phyloP scores from a whole-genome alignment of 2,888 invertebrate genomes.

The Choristoneura rosaceana region DNA sequence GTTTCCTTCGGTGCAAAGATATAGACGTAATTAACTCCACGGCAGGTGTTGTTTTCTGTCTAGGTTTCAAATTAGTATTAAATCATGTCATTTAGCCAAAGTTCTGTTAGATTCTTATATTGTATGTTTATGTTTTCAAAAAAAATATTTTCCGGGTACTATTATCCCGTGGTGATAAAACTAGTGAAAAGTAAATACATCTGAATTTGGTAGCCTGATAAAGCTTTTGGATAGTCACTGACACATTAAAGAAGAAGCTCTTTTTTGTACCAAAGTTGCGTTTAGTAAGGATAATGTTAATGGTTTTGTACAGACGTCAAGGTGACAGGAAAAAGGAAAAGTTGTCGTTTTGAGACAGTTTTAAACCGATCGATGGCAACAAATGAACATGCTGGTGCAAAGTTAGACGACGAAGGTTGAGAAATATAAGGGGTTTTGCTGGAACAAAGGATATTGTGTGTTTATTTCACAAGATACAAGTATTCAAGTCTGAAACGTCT shows the following conservation, averaged over 20 bases:
- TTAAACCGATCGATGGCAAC: slow-evolving; percentile 70
- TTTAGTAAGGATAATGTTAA: slow-evolving; percentile 33
- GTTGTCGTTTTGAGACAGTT: slow-evolving; percentile 62
- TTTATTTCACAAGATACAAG: not conserved
- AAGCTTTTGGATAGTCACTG: too few relatives aligned
- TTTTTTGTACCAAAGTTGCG: slow-evolving; percentile 28
- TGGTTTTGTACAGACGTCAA: slow-evolving; percentile 33
- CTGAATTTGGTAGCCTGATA: too few relatives aligned
- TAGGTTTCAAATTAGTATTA: too few relatives aligned
- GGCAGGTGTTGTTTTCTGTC: too few relatives aligned
- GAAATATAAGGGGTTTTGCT: slow-evolving; percentile 8
- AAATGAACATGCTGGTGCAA: slow-evolving; percentile 78
- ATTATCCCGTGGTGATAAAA: too few relatives aligned
- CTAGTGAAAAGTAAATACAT: too few relatives aligned
- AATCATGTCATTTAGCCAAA: too few relatives aligned
- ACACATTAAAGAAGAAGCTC: not conserved
- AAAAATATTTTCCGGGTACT: too few relatives aligned
- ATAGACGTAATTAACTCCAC: too few relatives aligned
- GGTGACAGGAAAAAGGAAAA: slow-evolving; percentile 43
- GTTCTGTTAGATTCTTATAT: too few relatives aligned
- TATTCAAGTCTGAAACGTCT: not conserved
- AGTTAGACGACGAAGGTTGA: slow-evolving; percentile 11
- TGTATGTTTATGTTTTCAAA: too few relatives aligned
- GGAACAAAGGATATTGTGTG: not conserved
- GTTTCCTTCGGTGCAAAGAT: too few relatives aligned